phyloP scores from a whole-genome alignment of 2,797 vertebrate species.

The Clarias platycephalus region DNA sequence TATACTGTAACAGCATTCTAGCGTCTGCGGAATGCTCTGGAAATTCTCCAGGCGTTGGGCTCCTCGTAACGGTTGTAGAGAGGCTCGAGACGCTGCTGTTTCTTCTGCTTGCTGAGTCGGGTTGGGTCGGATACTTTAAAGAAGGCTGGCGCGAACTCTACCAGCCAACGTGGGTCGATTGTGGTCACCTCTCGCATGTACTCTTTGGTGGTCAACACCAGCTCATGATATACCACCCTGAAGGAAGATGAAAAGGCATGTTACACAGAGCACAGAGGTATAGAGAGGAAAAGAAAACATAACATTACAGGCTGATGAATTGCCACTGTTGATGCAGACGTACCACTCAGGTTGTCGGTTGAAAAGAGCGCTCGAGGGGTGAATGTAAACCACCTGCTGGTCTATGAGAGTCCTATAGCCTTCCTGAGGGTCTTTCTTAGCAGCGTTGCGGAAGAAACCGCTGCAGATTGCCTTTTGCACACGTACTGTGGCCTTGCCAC shows the following conservation, averaged over 20 bases:
- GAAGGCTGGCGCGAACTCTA: conserved; percentile 95
- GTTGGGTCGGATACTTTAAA: conserved; percentile 98
- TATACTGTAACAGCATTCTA: conserved; percentile 55
- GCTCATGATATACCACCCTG: conserved; percentile 97
- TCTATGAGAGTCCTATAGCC: conserved; percentile 96
- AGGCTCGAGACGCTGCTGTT: conserved; percentile 93
- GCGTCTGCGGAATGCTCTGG: conserved; percentile 90
- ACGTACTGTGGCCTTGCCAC: conserved; percentile 93
- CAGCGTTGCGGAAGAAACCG: conserved; percentile 96
- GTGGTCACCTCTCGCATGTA: conserved; percentile 99
- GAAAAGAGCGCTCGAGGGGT: conserved; percentile 96
- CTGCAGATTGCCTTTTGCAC: conserved; percentile 99
- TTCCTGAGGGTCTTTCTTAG: conserved; percentile 97
- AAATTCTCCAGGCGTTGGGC: conserved; percentile 97
- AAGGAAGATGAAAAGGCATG: background rate
- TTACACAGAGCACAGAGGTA: background rate
- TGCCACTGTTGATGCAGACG: conserved; percentile 20
- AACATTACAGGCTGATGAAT: background rate
- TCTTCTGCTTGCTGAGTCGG: conserved; percentile 98
- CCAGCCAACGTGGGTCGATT: conserved; percentile 96
- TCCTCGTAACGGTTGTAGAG: conserved; percentile 98
- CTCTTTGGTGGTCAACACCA: conserved; percentile 97
- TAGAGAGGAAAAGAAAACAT: background rate
- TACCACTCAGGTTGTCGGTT: conserved; percentile 98
- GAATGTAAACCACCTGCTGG: conserved; percentile 98